Conservation (phyloP, 2,888 invertebrate genomes). For the Helleia helle region DNA sequence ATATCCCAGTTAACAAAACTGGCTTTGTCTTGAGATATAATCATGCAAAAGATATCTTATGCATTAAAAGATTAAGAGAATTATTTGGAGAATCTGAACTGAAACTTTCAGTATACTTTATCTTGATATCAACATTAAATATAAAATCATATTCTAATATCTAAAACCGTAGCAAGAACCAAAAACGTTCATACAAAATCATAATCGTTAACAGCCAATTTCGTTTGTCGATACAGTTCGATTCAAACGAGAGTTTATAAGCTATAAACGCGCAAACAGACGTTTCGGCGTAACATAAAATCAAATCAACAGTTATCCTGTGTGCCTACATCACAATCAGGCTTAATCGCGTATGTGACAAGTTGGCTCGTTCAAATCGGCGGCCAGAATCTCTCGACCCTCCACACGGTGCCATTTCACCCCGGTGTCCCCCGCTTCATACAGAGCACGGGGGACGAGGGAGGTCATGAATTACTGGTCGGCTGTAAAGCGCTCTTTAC, state of each 20-base stretch:
- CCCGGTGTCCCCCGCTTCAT: conserved; percentile 11
- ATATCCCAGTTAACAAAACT: no score
- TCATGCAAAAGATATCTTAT: no score
- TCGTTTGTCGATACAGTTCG: conserved; percentile 63
- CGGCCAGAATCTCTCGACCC: conserved; percentile 24
- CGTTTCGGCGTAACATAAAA: conserved; percentile 71
- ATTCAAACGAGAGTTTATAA: conserved; percentile 65
- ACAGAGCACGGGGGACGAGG: conserved; percentile 24
- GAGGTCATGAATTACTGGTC: conserved; percentile 31
- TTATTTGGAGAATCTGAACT: no score
- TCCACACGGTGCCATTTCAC: conserved; percentile 12
- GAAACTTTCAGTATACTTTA: no score
- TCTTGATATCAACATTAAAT: no score
- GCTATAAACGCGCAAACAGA: conserved; percentile 70
- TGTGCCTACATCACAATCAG: conserved; percentile 72
- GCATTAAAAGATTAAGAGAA: no score
- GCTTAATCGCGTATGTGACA: conserved; percentile 72
- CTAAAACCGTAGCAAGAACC: conserved; percentile 39
- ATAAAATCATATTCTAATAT: conserved; percentile 2
- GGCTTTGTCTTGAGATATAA: no score
- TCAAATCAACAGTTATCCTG: conserved; percentile 74
- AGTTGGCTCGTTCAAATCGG: conserved; percentile 48
- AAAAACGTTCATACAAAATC: conserved; percentile 37
- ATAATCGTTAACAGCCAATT: conserved; percentile 63
- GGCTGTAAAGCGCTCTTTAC: conserved; percentile 48